These are phyloP conservation scores for Agrilus biguttatus DNA, from an alignment of 2,888 invertebrate genomes.

Conservation along the genomic window DNA sequence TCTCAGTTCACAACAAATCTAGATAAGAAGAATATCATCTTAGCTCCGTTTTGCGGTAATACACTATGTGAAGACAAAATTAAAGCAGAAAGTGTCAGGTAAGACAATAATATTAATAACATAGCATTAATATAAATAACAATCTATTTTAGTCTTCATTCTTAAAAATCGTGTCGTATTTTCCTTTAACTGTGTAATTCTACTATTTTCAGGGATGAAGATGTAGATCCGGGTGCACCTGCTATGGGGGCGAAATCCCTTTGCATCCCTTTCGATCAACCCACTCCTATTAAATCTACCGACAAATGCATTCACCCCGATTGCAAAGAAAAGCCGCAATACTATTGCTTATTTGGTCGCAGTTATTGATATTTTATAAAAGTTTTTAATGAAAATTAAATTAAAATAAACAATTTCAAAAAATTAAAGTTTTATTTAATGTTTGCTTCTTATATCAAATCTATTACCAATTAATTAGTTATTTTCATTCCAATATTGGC, in stretches of 20 bases:
- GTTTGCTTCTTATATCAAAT: too few relatives aligned
- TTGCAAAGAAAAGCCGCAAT: constrained; percentile 67
- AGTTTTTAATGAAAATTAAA: too few relatives aligned
- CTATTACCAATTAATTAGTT: too few relatives aligned
- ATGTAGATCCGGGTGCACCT: constrained; percentile 64
- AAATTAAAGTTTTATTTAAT: too few relatives aligned
- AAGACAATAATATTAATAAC: constrained; percentile 12
- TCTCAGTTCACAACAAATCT: constrained; percentile 62
- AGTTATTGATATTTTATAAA: constrained; percentile 61
- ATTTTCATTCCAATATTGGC: too few relatives aligned
- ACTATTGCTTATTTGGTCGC: constrained; percentile 86
- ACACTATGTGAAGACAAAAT: constrained; percentile 84
- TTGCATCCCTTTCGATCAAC: constrained; percentile 93
- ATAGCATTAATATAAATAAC: neutral
- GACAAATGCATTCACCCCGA: constrained; percentile 78
- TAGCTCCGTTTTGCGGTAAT: constrained; percentile 91
- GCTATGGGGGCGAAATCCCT: constrained; percentile 98
- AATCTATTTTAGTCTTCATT: constrained; percentile 1
- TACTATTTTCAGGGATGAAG: constrained; percentile 42
- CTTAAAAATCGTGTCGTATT: neutral
- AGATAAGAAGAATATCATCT: constrained; percentile 79
- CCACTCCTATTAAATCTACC: constrained; percentile 40
- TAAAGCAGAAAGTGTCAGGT: constrained; percentile 89
- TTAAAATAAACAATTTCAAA: too few relatives aligned
- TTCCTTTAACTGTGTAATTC: constrained; percentile 1